A percentile compares a stretch with the other conserved stretches of the same genome.
Evolutionary conservation across 2,113 vertebrate genomes (phyloP).

Genomic region (Hystrix cristata): DNA sequence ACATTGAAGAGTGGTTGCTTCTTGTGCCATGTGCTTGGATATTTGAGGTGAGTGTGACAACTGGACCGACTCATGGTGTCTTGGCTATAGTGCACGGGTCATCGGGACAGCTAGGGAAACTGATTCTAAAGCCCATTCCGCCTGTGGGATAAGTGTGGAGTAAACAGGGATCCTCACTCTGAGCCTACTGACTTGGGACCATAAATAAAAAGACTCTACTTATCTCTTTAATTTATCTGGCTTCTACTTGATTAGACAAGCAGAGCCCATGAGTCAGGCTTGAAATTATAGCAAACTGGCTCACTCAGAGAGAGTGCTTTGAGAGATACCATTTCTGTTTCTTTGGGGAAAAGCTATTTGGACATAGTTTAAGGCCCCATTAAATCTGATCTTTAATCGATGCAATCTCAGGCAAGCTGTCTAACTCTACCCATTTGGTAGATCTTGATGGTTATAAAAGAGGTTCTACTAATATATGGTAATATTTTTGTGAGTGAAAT

Average conservation of each 20-base stretch:
- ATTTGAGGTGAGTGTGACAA: neutral
- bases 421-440: neutral
- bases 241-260: constrained; percentile 68
- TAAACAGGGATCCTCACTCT: neutral
- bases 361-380: constrained; percentile 57
- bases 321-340: constrained; percentile 37
- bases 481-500: constrained; percentile 8
- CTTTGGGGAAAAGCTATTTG: constrained; percentile 59
- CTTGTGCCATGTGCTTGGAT: neutral
- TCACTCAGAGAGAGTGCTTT: constrained; percentile 5
- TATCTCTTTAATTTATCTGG: constrained; percentile 64
- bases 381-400: constrained; percentile 66
- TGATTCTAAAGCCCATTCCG: neutral
- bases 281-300: constrained; percentile 62
- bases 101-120: neutral
- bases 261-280: constrained; percentile 46
- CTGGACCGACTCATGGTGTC: neutral
- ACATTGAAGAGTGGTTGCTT: constrained; percentile 28
- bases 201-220: constrained; percentile 54
- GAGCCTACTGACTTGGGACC: constrained; percentile 43
- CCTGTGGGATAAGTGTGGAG: neutral
- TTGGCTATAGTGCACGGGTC: neutral
- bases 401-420: neutral
- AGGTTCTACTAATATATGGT: constrained; percentile 19
- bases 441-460: constrained; percentile 43